A percentile compares a stretch with the other conserved stretches of the same genome.
Evolutionary conservation across 2,888 invertebrate genomes (phyloP).

Genomic region (Gerris lacustris): DNA sequence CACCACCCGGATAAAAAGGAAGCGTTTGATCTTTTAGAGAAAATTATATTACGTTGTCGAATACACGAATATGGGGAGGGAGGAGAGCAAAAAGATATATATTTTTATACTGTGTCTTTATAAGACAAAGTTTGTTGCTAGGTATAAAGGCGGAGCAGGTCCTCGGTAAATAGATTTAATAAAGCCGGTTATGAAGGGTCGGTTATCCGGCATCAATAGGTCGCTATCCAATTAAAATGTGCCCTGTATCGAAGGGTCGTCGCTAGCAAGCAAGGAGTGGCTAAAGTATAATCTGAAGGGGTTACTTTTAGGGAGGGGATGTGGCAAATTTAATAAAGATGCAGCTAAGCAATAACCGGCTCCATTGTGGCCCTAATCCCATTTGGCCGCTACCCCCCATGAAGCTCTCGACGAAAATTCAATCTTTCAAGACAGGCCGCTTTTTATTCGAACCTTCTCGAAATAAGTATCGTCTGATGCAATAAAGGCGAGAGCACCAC

Average conservation of each 20-base stretch:
- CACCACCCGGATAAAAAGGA: too few species aligned
- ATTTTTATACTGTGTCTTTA: too few species aligned
- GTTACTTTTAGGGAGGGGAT: background rate
- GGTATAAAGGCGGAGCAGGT: too few species aligned
- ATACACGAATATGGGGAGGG: too few species aligned
- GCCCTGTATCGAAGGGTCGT: background rate
- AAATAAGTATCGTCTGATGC: constrained; percentile 9
- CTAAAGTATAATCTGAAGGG: constrained; percentile 1
- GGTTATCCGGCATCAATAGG: constrained; percentile 5
- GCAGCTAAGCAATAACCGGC: constrained; percentile 19
- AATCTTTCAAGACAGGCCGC: background rate
- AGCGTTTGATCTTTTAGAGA: too few species aligned
- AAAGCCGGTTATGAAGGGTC: constrained; percentile 2
- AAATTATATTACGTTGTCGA: too few species aligned
- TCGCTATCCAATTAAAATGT: constrained; percentile 1
- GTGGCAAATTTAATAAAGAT: constrained; percentile 17
- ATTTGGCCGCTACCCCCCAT: constrained; percentile 1
- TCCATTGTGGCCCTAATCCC: constrained; percentile 18
- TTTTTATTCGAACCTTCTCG: background rate
- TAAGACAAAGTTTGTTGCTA: too few species aligned
- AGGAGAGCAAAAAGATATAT: too few species aligned
- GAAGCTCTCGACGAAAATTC: background rate
- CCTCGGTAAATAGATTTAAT: constrained; percentile 5
- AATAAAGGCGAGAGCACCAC: background rate
- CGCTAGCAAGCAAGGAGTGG: background rate